Conservation (phyloP, 2,888 invertebrate species). For the Craniophora ligustri region DNA sequence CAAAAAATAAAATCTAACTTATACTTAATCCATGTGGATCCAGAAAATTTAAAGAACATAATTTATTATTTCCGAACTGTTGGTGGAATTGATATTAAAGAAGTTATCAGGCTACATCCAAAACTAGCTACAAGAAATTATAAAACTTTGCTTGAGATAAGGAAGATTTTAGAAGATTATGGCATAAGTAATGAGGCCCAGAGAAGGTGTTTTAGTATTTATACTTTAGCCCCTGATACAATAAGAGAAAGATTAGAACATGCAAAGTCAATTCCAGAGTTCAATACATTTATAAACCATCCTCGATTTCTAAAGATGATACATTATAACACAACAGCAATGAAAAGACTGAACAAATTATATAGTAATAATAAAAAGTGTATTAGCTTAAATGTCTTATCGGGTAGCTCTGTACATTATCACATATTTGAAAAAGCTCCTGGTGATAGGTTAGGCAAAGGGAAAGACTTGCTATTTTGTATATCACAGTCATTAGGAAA, state of each 20-base stretch:
- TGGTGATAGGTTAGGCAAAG: constrained; percentile 81
- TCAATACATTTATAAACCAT: constrained; percentile 74
- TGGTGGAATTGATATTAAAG: constrained; percentile 82
- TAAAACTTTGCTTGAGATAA: constrained; percentile 70
- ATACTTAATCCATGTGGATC: constrained; percentile 79
- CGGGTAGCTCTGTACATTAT: constrained; percentile 77
- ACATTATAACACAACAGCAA: constrained; percentile 77
- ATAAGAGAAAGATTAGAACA: constrained; percentile 74
- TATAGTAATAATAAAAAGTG: constrained; percentile 80
- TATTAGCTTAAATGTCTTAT: constrained; percentile 80
- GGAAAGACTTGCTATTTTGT: constrained; percentile 80
- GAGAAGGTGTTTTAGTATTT: constrained; percentile 81
- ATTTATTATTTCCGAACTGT: constrained; percentile 71
- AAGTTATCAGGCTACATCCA: constrained; percentile 80
- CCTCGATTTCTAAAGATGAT: constrained; percentile 84
- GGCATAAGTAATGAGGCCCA: constrained; percentile 79
- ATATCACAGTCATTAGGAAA: constrained; percentile 72
- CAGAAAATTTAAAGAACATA: constrained; percentile 78
- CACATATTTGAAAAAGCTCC: constrained; percentile 80
- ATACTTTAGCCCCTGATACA: constrained; percentile 75
- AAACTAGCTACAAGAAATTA: constrained; percentile 76
- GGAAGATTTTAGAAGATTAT: constrained; percentile 74
- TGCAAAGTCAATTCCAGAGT: constrained; percentile 78
- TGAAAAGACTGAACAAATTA: constrained; percentile 70
- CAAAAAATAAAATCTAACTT: constrained; percentile 81